phyloP scores from a whole-genome alignment of 2,888 invertebrate species.

The Ecliptopera silaceata region DNA sequence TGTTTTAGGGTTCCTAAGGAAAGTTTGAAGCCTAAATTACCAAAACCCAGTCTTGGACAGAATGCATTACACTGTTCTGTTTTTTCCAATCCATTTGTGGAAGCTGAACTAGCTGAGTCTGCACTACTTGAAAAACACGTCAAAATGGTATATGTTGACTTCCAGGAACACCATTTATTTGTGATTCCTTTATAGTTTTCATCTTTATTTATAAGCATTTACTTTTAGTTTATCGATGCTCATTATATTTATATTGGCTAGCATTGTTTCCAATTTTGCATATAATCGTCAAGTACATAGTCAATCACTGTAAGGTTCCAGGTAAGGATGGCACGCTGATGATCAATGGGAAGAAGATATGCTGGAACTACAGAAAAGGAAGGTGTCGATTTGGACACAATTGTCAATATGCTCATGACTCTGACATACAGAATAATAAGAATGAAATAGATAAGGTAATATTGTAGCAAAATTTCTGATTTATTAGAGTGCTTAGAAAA shows the following conservation, averaged over 20 bases:
- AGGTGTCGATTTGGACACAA: conserved; percentile 95
- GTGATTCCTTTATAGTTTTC: too few species aligned
- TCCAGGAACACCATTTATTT: too few species aligned
- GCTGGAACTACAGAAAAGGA: conserved; percentile 96
- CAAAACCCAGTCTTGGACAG: conserved; percentile 85
- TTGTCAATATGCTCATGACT: conserved; percentile 96
- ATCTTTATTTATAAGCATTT: conserved; percentile 45
- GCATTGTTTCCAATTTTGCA: too few species aligned
- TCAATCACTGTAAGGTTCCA: conserved; percentile 83
- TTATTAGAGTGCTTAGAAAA: too few species aligned
- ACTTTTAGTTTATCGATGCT: not conserved
- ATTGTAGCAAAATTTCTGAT: too few species aligned
- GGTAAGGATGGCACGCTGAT: conserved; percentile 88
- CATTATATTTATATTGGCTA: too few species aligned
- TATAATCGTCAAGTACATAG: conserved; percentile 83
- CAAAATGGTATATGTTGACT: conserved; percentile 91
- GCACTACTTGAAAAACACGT: conserved; percentile 95
- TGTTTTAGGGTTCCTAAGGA: conserved; percentile 36
- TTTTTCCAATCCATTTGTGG: conserved; percentile 93
- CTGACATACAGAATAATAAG: conserved; percentile 87
- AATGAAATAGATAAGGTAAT: conserved; percentile 84
- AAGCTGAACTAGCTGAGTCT: conserved; percentile 93
- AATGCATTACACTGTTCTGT: conserved; percentile 87
- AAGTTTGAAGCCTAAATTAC: conserved; percentile 74
- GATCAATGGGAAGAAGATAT: conserved; percentile 94